Evolutionary conservation across 2,888 invertebrate species (phyloP), one percentile per base, ranked within the genome.

Genomic region (Chouioia cunea): DNA sequence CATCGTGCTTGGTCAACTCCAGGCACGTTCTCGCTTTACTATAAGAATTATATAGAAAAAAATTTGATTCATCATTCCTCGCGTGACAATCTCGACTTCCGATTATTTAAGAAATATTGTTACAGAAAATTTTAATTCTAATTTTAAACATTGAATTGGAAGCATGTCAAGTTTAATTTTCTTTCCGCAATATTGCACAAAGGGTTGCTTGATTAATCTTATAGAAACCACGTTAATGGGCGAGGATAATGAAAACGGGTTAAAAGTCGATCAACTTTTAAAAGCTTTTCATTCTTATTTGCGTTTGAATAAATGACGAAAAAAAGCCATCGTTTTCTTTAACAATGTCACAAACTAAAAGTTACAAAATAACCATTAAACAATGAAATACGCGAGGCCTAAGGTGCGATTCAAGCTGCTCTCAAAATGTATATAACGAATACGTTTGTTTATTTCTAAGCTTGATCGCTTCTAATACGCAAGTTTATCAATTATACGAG

Each of bases 211-310:
- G 36, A 43, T 66, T 68, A 67, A 67, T 52, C 56, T n/a, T 57
- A 50, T 16, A 8, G 15, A 56, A 63, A 53, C 58, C 52, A 58
- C 66, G 16, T 18, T 71, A 64, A 71, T 67, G 59, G 67, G 16
- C 16, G 12, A 44, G 58, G 54, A 71, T 53, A 46, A 58, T 53
- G 66, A 59, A 62, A 65, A 66, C 57, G 71, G 71, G 71, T 71
- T 71, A 65, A 72, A 69, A 60, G 68, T 54, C 15, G 62, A 60
- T 60, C 52, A 68, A 72, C 62, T 59, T 46, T 60, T 56, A 57
- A 69, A 46, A 65, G 72, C 65, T 65, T 36, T 68, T 72, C 59
- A 64, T 62, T 47, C 59, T 64, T 64, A 58, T 63, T 18, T 36
- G 12, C 16, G 46, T 65, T 63, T 36, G 52, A 58, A 63, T n/a